These are phyloP conservation scores for Pseudocheirus occidentalis DNA, from an alignment of 2,797 vertebrate genomes.

Conservation along the genomic window DNA sequence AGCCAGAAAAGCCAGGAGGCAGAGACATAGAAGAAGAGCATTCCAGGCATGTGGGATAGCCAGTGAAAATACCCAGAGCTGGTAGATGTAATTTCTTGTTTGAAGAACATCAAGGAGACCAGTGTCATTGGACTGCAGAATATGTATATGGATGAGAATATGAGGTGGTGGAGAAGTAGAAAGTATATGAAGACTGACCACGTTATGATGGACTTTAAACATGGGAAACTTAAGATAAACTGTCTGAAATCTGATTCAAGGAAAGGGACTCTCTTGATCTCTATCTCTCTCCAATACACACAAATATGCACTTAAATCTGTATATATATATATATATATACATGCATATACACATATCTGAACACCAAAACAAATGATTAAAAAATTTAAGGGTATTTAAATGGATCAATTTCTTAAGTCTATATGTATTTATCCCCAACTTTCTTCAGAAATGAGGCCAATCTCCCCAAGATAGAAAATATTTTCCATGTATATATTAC, in stretches of 20 bases:
- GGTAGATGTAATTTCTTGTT: not conserved
- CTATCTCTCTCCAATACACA: too few relatives aligned
- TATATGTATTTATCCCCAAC: not conserved
- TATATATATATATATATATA: too few relatives aligned
- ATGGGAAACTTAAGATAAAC: not conserved
- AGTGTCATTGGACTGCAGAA: not conserved
- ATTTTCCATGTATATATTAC: not conserved
- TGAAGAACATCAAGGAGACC: not conserved
- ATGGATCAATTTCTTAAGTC: not conserved
- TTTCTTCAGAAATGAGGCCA: not conserved
- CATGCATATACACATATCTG: too few relatives aligned
- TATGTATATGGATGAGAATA: not conserved
- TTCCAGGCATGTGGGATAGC: not conserved
- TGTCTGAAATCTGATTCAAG: not conserved
- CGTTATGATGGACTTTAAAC: not conserved
- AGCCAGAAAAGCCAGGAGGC: not conserved
- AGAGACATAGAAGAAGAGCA: not conserved
- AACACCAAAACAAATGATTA: not conserved
- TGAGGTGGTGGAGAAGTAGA: rapidly evolving
- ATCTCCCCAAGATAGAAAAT: too few relatives aligned
- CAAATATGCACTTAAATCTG: too few relatives aligned
- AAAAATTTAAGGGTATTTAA: not conserved
- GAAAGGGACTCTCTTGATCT: not conserved
- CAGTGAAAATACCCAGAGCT: not conserved
- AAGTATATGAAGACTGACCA: not conserved